Evolutionary conservation across 2,888 invertebrate species (phyloP), one percentile per base, ranked within the genome.

Genomic region (Microdon myrmicae): DNA sequence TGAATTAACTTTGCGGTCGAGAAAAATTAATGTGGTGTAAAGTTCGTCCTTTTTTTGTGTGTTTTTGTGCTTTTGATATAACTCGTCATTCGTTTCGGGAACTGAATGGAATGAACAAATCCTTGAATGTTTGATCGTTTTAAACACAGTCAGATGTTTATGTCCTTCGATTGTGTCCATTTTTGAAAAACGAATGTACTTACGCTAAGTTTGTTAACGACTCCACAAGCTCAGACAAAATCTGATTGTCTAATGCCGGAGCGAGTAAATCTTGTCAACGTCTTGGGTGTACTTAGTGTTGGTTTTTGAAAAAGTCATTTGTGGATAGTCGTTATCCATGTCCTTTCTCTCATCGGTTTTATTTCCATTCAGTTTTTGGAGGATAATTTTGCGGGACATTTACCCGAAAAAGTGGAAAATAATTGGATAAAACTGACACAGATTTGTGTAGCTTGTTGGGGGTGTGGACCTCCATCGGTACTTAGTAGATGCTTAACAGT

Each of bases 1-100:
- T 59, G 59, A 68, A 67, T 68, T 68, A 67, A 68, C 67, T 67
- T 69, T 67, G 68, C 61, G 67, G 64, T 58, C 51, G 55, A 64
- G 47, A 61, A 53, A 56, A 68, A 64, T 68, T 67, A 68, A 69
- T 68, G 68, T 68, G 68, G 68, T 68, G 68, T 64, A 68, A 69
- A 69, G 67, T 67, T 66, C 38, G 58, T 60, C 55, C 51, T 35
- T 54, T 53, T 51, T 55, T 34, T 29, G 26, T 26, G 26, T 26
- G 12, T 2, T 2, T 8, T 4, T 34, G 34, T 32, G 9, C 9
- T 9, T 4, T 2, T 32, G 1, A 20, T 29, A 8, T 16, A 26
- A 32, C 26, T 47, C 45, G 29, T 26, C 56, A 58, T 58, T 51
- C 64, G 55, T 55, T 47, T 56, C n/a, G n/a, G n/a, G n/a, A 25